Evolutionary conservation across 2,797 vertebrate genomes (phyloP).

Genomic region (Oreonectes daqikongensis): DNA sequence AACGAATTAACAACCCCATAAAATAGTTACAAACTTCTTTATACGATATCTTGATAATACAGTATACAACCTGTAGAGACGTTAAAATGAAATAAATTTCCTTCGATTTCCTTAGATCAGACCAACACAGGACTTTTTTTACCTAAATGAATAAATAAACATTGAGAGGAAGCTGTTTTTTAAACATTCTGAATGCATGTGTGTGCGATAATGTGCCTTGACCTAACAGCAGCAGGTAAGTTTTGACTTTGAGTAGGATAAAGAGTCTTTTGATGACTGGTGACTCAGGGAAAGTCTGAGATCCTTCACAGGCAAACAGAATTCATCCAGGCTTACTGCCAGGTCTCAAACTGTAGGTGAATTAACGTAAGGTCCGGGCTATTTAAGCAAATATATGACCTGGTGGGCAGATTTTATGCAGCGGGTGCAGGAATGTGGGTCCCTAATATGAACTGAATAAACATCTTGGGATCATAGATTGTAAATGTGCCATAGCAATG

Average conservation of each 20-base stretch:
- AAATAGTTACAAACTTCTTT: too few species aligned
- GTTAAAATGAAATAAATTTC: background rate
- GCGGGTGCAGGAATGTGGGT: slow-evolving; percentile 39
- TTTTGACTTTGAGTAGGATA: slow-evolving; percentile 51
- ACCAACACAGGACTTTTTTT: too few species aligned
- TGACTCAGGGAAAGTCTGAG: slow-evolving; percentile 62
- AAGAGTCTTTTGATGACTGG: slow-evolving; percentile 66
- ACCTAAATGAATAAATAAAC: too few species aligned
- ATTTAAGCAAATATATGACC: slow-evolving; percentile 61
- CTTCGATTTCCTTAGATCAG: too few species aligned
- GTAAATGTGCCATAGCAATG: background rate
- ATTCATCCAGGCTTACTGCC: slow-evolving; percentile 60
- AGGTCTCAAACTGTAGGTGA: slow-evolving; percentile 42
- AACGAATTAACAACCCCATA: too few species aligned
- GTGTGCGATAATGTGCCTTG: slow-evolving; percentile 35
- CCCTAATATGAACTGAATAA: slow-evolving; percentile 17
- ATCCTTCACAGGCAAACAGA: slow-evolving; percentile 58
- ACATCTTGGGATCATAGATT: background rate
- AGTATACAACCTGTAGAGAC: background rate
- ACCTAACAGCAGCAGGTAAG: slow-evolving; percentile 36
- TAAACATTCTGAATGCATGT: slow-evolving; percentile 16
- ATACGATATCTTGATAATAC: background rate
- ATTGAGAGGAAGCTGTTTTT: slow-evolving; percentile 16
- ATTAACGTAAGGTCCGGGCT: slow-evolving; percentile 55
- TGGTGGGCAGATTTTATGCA: slow-evolving; percentile 29